Base-by-base conservation (phyloP, 2,888 invertebrate genomes). In the Eudemis profundana region DNA sequence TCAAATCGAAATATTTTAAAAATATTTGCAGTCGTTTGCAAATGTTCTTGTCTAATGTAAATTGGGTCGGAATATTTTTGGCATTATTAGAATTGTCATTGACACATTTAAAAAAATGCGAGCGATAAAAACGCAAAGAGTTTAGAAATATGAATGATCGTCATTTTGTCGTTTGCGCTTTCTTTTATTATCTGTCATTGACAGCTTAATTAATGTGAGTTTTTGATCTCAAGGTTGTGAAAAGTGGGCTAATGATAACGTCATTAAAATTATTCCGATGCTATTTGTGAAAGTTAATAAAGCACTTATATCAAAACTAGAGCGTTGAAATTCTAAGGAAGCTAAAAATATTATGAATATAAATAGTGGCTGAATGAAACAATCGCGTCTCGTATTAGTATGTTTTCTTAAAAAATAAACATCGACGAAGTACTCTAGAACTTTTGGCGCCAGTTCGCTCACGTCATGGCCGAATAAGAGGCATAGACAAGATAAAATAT, bases 141-240 rank as follows among this genome's bases (percentile, higher is more conserved):
- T 27, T 47, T 65, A 15, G 29, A 53, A 65, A 60, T 53, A 47
- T 10, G 38, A 53, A 60, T 60, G 15, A 27, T 17, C 50, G 36
- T 44, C 38, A 53, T 38, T 47, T 47, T 12, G 47, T 7, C 17
- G 14, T 38, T 59, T 57, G 42, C 17, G 15, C 57, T 65, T 59
- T 59, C 51, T 53, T 56, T 56, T 63, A 56, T 42, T 12, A 46
- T 59, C 27, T 46, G 49, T 36, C 63, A 57, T 57, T 64, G 51
- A 27, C 50, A 36, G 15, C 8, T 40, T 47, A 53, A 60, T 53
- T 65, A 53, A 53, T 53, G 59, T 21, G 19, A 42, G 50, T 38
- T 33, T 40, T 60, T 60, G 47, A 60, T 65, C 60, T 60, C 53
- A 65, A 65, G 59, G 65, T 65, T 59, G 46, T 29, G 10, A 63